phyloP scores from a whole-genome alignment of 2,888 invertebrate species.

The Pachliopta kotzebuea region DNA sequence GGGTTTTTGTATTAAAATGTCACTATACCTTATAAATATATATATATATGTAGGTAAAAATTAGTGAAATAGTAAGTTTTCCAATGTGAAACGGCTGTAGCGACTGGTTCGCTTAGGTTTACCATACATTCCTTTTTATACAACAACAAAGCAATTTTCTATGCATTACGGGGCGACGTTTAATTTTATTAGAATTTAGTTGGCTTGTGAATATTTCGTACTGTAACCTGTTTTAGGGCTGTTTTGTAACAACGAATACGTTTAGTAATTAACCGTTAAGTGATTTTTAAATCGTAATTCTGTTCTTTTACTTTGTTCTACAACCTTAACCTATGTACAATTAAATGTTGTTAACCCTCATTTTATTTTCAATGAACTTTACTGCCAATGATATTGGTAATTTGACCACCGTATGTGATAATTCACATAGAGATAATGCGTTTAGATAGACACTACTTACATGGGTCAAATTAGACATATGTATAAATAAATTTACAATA shows the following conservation, averaged over 20 bases:
- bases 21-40: constrained; percentile 28
- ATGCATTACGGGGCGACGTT: constrained; percentile 39
- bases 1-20: constrained; percentile 33
- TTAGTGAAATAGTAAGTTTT: constrained; percentile 36
- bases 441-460: constrained; percentile 19
- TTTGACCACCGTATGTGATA: constrained; percentile 15
- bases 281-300: constrained; percentile 37
- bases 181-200: constrained; percentile 39
- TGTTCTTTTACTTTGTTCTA: constrained; percentile 36
- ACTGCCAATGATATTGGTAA: constrained; percentile 21
- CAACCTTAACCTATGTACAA: constrained; percentile 39
- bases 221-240: constrained; percentile 64
- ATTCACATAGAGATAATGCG: constrained; percentile 16
- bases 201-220: constrained; percentile 40
- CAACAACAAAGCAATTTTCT: constrained; percentile 22
- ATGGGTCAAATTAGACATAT: constrained; percentile 20
- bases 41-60: constrained; percentile 37
- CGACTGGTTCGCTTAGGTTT: constrained; percentile 58
- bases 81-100: constrained; percentile 33
- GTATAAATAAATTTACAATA: constrained; percentile 6
- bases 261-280: constrained; percentile 57
- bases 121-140: constrained; percentile 39
- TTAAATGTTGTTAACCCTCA: constrained; percentile 16
- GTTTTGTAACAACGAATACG: constrained; percentile 75
- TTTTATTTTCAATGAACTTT: constrained; percentile 9